Percentiles rank a stretch among this genome's conserved stretches.
phyloP scores from a whole-genome alignment of 2,888 invertebrate genomes.

The Napeogenes sylphis region DNA sequence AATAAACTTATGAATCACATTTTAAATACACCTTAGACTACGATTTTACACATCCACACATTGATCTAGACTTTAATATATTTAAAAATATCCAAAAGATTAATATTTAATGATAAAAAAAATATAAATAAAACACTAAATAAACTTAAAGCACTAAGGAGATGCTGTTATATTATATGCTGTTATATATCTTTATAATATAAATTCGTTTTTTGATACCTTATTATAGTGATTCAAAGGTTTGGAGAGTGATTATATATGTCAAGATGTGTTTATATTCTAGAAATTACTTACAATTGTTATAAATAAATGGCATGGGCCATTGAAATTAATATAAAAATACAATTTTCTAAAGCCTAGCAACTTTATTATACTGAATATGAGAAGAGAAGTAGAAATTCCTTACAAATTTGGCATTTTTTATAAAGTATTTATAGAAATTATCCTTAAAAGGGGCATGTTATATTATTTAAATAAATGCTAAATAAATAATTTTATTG shows the following conservation, averaged over 20 bases:
- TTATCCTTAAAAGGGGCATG: neutral
- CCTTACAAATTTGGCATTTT: slow-evolving; percentile 6
- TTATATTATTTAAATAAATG: neutral
- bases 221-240: slow-evolving; percentile 15
- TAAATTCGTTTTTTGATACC: slow-evolving; percentile 25
- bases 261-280: neutral
- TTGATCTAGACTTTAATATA: slow-evolving; percentile 34
- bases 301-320: slow-evolving; percentile 8
- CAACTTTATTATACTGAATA: slow-evolving; percentile 13
- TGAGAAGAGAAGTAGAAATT: slow-evolving; percentile 8
- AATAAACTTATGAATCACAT: slow-evolving; percentile 65
- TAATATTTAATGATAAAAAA: slow-evolving; percentile 22
- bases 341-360: slow-evolving; percentile 11
- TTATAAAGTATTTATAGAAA: slow-evolving; percentile 8
- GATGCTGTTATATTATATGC: slow-evolving; percentile 12
- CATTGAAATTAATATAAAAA: slow-evolving; percentile 6
- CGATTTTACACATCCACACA: slow-evolving; percentile 43
- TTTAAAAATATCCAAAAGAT: slow-evolving; percentile 29
- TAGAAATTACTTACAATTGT: neutral
- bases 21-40: slow-evolving; percentile 33
- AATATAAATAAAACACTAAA: slow-evolving; percentile 15
- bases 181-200: slow-evolving; percentile 9
- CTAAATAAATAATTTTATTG: neutral
- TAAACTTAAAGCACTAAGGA: slow-evolving; percentile 17
- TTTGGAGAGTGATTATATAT: slow-evolving; percentile 9